Conservation (phyloP, 2,888 invertebrate genomes). For the Cantharis lateralis region DNA sequence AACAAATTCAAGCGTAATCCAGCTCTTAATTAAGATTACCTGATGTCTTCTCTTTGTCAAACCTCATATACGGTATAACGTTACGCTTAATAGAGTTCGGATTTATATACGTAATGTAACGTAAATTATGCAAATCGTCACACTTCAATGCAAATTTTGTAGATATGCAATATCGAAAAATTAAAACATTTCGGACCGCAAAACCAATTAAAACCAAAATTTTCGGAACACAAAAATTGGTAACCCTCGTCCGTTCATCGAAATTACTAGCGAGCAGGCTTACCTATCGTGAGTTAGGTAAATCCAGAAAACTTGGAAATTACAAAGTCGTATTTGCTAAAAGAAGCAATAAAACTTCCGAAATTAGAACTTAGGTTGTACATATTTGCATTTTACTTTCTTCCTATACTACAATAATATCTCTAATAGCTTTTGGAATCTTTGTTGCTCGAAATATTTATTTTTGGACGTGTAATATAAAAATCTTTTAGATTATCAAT, state of each 20-base stretch:
- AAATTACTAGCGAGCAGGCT: background rate
- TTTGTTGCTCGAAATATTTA: background rate
- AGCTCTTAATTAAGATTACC: background rate
- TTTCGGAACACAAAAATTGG: background rate
- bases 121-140: background rate
- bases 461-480: background rate
- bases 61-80: background rate
- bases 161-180: background rate
- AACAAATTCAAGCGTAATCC: slow-evolving; percentile 3
- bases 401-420: background rate
- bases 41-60: background rate
- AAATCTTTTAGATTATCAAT: background rate
- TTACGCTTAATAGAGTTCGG: background rate
- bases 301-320: background rate
- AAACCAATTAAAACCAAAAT: no score
- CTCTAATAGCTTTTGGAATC: background rate
- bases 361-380: background rate
- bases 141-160: background rate
- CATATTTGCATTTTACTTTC: background rate
- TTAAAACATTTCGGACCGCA: background rate
- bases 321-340: background rate
- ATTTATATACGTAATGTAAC: background rate
- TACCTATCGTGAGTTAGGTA: no score
- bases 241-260: background rate
- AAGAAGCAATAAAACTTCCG: background rate